These are phyloP conservation scores for Cataglyphis altisquamis DNA, from an alignment of 2,888 invertebrate species.

Conservation along the genomic window DNA sequence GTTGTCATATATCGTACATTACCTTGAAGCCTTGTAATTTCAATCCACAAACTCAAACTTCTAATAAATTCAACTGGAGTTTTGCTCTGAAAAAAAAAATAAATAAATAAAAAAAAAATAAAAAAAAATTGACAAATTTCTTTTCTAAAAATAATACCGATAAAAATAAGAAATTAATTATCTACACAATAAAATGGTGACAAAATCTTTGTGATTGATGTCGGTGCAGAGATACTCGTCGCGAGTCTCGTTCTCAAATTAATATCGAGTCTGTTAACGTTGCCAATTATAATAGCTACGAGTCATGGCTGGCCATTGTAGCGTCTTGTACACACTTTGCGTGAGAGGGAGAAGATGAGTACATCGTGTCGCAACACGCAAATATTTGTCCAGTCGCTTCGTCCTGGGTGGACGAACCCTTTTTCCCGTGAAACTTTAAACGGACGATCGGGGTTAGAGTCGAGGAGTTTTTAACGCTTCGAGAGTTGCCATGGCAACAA, in stretches of 20 bases:
- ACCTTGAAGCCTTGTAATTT: neutral
- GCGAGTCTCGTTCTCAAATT: neutral
- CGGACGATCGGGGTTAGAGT: constrained; percentile 75
- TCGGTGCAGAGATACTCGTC: neutral
- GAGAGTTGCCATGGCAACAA: constrained; percentile 83
- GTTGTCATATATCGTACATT: neutral
- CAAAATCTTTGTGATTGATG: neutral
- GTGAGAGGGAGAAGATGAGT: constrained; percentile 7
- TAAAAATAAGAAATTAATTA: constrained; percentile 1
- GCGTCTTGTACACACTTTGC: constrained; percentile 11
- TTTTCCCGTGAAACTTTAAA: constrained; percentile 74
- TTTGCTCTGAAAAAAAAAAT: neutral
- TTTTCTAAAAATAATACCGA: neutral
- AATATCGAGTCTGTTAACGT: constrained; percentile 23
- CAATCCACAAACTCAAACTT: neutral
- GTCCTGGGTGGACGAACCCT: constrained; percentile 68
- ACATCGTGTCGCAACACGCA: constrained; percentile 16
- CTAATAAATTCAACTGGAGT: neutral
- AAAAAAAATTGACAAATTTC: neutral
- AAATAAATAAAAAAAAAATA: neutral
- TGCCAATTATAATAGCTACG: constrained; percentile 20
- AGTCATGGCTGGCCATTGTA: constrained; percentile 20
- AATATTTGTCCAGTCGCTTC: constrained; percentile 45
- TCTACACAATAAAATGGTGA: neutral
- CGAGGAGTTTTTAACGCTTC: constrained; percentile 80